Conservation (phyloP, 2,113 vertebrate species). For the Sebastes schlegelii region DNA sequence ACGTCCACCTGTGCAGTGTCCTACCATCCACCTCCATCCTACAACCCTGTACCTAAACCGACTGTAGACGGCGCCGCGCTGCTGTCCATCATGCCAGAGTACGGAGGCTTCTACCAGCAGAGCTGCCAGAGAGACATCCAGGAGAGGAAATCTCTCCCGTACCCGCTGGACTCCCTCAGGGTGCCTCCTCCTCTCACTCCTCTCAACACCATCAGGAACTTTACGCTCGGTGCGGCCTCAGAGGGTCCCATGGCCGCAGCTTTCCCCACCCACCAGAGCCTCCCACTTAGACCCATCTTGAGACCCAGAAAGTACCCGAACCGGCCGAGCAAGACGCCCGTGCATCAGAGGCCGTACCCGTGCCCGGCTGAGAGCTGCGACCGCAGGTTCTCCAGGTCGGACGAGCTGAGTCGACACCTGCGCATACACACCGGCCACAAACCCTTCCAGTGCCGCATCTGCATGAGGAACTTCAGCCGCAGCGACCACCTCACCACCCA, state of each 20-base stretch:
- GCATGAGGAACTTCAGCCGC: conserved; percentile 94
- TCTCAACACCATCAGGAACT: conserved; percentile 95
- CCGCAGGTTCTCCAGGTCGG: conserved; percentile 92
- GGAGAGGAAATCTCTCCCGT: conserved; percentile 91
- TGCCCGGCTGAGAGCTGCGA: conserved; percentile 96
- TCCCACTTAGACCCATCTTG: conserved; percentile 90
- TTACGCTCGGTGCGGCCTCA: conserved; percentile 86
- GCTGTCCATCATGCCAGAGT: conserved; percentile 91
- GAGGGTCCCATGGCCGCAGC: conserved; percentile 81
- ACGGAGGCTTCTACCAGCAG: conserved; percentile 90
- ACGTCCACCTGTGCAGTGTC: conserved; percentile 85
- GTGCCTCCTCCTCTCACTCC: conserved; percentile 93
- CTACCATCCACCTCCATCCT: conserved; percentile 87
- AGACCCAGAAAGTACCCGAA: conserved; percentile 93
- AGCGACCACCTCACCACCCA: conserved; percentile 96
- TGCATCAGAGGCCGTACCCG: conserved; percentile 93
- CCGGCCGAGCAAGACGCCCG: conserved; percentile 94
- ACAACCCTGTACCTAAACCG: conserved; percentile 87
- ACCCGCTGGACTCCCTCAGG: conserved; percentile 88
- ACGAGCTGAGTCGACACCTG: conserved; percentile 93
- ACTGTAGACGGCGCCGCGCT: conserved; percentile 84
- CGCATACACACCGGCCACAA: conserved; percentile 96
- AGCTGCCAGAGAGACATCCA: conserved; percentile 90
- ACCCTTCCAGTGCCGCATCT: conserved; percentile 95
- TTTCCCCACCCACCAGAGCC: conserved; percentile 85